Percentiles rank a stretch among this genome's conserved stretches.
Conservation (phyloP, 2,797 vertebrate genomes). For the Pangasius sanitwongsei region DNA sequence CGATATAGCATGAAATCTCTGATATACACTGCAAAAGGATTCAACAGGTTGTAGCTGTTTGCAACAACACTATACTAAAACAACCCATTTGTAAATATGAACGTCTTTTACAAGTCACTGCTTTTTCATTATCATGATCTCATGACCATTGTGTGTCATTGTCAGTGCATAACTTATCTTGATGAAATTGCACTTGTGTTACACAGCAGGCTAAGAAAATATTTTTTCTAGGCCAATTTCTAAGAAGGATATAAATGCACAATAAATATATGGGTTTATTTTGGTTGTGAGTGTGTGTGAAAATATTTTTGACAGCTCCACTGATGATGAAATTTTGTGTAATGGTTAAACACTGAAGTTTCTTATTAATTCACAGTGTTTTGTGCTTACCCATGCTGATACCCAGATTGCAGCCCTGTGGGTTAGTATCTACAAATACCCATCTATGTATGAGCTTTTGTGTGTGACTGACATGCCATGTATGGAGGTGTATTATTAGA, state of each 20-base stretch:
- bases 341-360: not conserved
- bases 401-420: not conserved
- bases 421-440: conserved; percentile 3
- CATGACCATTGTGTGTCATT: not conserved
- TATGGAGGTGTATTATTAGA: conserved; percentile 63
- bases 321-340: not conserved
- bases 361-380: not conserved
- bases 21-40: not conserved
- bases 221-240: not conserved
- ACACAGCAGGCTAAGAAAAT: not conserved
- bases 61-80: not conserved
- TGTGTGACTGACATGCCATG: conserved; percentile 46
- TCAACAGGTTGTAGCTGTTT: not conserved
- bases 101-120: not conserved
- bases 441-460: conserved; percentile 21
- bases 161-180: not conserved
- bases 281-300: not conserved
- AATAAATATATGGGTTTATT: not conserved
- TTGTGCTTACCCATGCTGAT: not conserved
- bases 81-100: not conserved
- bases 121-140: not conserved
- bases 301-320: not conserved
- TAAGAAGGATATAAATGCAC: not conserved
- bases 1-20: not conserved
- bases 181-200: not conserved